Evolutionary conservation across 2,888 invertebrate species (phyloP).

Genomic region (Biston stratarius): DNA sequence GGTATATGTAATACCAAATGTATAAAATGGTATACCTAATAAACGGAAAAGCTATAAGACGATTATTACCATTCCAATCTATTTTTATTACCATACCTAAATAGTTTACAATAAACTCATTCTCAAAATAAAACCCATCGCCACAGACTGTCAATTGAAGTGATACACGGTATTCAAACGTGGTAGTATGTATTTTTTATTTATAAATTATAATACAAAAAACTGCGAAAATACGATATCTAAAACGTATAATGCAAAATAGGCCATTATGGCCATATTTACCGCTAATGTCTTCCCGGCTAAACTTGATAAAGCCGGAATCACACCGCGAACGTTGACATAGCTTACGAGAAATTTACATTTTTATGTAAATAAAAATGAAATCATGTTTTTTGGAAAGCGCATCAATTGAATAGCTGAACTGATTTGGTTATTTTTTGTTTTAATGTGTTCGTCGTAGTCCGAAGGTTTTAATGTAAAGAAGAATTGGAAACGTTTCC

Average conservation of each 20-base stretch:
- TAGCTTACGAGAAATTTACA: too few relatives aligned
- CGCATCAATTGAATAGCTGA: too few relatives aligned
- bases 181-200: too few relatives aligned
- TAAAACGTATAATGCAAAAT: conserved; percentile 23
- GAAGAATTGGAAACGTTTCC: too few relatives aligned
- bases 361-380: too few relatives aligned
- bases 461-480: too few relatives aligned
- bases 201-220: neutral
- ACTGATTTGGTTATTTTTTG: neutral
- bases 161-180: neutral
- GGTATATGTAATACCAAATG: too few relatives aligned
- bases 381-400: too few relatives aligned
- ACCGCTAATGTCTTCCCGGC: conserved; percentile 24
- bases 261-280: conserved; percentile 23
- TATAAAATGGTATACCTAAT: too few relatives aligned
- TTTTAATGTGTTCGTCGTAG: too few relatives aligned
- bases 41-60: neutral
- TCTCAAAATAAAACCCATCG: neutral
- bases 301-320: conserved; percentile 3
- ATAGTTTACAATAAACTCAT: too few relatives aligned
- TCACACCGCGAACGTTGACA: neutral
- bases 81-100: too few relatives aligned
- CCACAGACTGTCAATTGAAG: neutral
- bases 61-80: neutral
- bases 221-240: conserved; percentile 7